Evolutionary conservation across 2,888 invertebrate genomes (phyloP).

Genomic region (Drosophila eohydei): DNA sequence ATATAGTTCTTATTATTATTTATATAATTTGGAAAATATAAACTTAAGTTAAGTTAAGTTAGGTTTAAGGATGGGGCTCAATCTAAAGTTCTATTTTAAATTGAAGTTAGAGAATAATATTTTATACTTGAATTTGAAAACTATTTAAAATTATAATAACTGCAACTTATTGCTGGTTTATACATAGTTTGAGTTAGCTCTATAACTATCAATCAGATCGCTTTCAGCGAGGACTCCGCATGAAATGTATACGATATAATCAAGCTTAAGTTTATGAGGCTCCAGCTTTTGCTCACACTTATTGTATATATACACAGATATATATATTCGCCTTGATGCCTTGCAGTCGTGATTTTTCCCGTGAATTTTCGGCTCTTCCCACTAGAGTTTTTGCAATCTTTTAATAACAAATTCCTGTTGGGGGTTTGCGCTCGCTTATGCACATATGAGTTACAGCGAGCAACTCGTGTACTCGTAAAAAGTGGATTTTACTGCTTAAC

Average conservation of each 20-base stretch:
- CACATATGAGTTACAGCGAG: constrained; percentile 53
- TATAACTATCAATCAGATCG: background rate
- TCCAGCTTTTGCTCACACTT: background rate
- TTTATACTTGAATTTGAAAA: too few relatives aligned
- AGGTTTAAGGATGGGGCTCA: background rate
- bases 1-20: background rate
- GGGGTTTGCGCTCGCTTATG: constrained; percentile 28
- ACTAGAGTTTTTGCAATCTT: constrained; percentile 38
- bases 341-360: constrained; percentile 14
- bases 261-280: background rate
- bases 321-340: background rate
- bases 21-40: background rate
- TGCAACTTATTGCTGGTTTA: background rate
- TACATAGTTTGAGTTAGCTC: background rate
- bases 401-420: constrained; percentile 65
- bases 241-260: background rate
- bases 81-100: background rate
- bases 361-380: constrained; percentile 32
- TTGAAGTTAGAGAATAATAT: too few relatives aligned
- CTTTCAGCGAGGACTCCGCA: background rate
- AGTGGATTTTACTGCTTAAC: constrained; percentile 78
- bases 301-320: background rate
- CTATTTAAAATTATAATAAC: too few relatives aligned
- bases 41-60: too few relatives aligned
- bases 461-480: constrained; percentile 69